phyloP scores from a whole-genome alignment of 2,888 invertebrate species.

The Sesia apiformis region DNA sequence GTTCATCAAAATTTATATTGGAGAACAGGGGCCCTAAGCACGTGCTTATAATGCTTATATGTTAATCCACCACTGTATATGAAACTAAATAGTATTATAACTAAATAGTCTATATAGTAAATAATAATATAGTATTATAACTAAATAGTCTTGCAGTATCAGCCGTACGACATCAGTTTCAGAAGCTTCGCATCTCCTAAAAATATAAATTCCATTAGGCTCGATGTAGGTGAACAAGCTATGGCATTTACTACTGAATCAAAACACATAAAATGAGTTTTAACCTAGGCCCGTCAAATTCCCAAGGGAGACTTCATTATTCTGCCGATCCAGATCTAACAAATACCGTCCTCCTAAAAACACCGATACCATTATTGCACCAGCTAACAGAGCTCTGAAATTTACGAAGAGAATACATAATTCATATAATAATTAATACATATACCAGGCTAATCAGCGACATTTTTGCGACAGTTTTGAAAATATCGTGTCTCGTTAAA shows the following conservation, averaged over 20 bases:
- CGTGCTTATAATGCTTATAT: too few relatives aligned
- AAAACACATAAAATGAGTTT: slow-evolving; percentile 1
- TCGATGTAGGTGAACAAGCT: not conserved
- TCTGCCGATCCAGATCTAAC: slow-evolving; percentile 28
- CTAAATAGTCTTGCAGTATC: not conserved
- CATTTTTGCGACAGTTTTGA: too few relatives aligned
- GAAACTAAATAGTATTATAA: not conserved
- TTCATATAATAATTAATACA: too few relatives aligned
- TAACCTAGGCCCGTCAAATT: slow-evolving; percentile 34
- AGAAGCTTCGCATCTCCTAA: slow-evolving; percentile 21
- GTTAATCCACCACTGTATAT: too few relatives aligned
- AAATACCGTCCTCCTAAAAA: slow-evolving; percentile 33
- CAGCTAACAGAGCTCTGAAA: slow-evolving; percentile 34
- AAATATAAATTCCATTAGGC: slow-evolving; percentile 10
- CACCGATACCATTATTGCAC: slow-evolving; percentile 29
- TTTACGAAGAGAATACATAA: not conserved
- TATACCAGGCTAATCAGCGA: too few relatives aligned
- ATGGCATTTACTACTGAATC: not conserved
- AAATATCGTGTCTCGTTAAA: too few relatives aligned
- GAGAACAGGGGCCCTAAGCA: too few relatives aligned
- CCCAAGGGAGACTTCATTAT: slow-evolving; percentile 29
- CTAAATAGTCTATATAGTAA: too few relatives aligned
- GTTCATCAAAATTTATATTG: too few relatives aligned
- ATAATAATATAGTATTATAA: too few relatives aligned
- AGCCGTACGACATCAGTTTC: slow-evolving; percentile 15